Evolutionary conservation across 2,797 vertebrate species (phyloP), one percentile per base, ranked within the genome.

Genomic region (Notoglanidium macrostoma): DNA sequence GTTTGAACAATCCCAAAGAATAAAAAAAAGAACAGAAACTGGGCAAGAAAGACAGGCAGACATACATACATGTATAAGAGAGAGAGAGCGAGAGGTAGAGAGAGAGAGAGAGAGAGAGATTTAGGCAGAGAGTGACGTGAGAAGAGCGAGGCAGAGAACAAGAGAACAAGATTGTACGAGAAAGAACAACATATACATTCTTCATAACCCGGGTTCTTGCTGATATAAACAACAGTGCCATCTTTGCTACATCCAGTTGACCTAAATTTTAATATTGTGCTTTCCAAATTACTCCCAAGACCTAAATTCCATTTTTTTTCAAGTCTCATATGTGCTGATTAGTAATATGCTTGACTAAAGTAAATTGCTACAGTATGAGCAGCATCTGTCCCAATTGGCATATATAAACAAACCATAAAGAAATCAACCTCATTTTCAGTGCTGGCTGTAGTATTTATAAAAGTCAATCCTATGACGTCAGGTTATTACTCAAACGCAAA

Each of bases 221-320:
- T 44, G 12, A 63, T 63, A n/a, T 61, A 81, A 81, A 61, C 21
- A 59, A 78, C 12, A 26, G 55, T 0, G 14, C 21, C 35, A 1
- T 61, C 23, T 61, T 80, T n/a, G 11, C 78, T 80, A 40, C 35
- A 63, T 80, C 21, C 57, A 80, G 2, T 26, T n/a, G 78, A 80
- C 40, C 78, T 15, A 46, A 80, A 26, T 80, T 26, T 32, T 1
- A 78, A 55, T 78, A 57, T 55, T 78, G 21, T 55, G n/a, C n/a
- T 12, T 78, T 19, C 29, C 17, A 3, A 74, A 74, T 74, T 55
- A 55, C 29, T 78, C 14, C 7, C 11, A 35, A 14, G 19, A 23
- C 32, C 35, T 40, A 78, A 78, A 26, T 32, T n/a, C 49, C 74
- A 78, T 78, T 55, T 78, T 54, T 29, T 8, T 51, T 51, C 26